phyloP scores from a whole-genome alignment of 2,797 vertebrate species.

The Urocyon cinereoargenteus region DNA sequence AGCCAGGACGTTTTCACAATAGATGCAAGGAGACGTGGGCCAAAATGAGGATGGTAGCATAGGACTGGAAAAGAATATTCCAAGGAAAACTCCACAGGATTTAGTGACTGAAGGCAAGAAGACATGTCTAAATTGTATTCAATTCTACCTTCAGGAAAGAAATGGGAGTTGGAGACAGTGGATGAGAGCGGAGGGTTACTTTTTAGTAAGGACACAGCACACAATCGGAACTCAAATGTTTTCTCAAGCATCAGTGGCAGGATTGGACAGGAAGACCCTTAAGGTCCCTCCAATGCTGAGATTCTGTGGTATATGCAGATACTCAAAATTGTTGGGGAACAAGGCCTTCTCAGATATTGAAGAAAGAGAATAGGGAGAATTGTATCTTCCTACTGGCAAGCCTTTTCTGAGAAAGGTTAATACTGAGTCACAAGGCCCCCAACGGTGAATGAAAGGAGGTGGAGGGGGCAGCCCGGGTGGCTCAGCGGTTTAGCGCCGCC shows the following conservation, averaged over 20 bases:
- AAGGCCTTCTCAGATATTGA: conserved; percentile 47
- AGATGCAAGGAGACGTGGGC: conserved; percentile 1
- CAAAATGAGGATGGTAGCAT: conserved; percentile 33
- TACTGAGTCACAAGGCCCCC: background rate
- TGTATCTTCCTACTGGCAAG: background rate
- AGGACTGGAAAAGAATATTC: conserved; percentile 13
- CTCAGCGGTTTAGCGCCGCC: no score
- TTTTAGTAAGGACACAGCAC: conserved; percentile 9
- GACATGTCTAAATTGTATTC: conserved; percentile 6
- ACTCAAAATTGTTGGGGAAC: background rate
- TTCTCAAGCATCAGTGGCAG: conserved; percentile 32
- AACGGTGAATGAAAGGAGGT: conserved; percentile 20
- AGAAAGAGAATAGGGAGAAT: conserved; percentile 55
- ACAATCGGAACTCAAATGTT: conserved; percentile 3
- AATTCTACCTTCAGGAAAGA: conserved; percentile 58
- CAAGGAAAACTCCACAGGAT: conserved; percentile 29
- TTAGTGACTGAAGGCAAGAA: conserved; percentile 47
- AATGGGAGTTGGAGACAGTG: background rate
- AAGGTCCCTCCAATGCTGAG: background rate
- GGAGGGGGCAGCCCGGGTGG: no score
- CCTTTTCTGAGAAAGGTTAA: conserved; percentile 47
- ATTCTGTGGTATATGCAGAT: conserved; percentile 21
- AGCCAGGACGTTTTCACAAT: conserved; percentile 23
- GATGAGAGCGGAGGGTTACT: background rate
- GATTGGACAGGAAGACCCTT: conserved; percentile 26